Conservation (phyloP, 1,140 invertebrate genomes). For the Meloidogyne floridensis region DNA sequence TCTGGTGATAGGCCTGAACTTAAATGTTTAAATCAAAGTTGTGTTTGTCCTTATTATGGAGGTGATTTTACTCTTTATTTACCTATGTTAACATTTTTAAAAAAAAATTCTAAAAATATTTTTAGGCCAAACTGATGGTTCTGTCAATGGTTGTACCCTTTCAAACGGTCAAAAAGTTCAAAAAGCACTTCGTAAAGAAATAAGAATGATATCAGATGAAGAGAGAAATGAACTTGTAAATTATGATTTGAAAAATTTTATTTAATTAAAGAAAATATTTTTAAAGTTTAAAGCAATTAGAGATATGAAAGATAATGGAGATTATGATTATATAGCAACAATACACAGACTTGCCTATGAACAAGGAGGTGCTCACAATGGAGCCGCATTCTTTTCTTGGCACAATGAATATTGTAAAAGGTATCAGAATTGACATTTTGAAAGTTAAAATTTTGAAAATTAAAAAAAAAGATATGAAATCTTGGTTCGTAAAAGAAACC, state of each 20-base stretch:
- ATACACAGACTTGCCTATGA: conserved; percentile 60
- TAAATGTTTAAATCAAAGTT: no score
- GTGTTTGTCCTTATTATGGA: no score
- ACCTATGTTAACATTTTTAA: not conserved
- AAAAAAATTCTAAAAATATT: not conserved
- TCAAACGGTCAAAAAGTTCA: conserved; percentile 17
- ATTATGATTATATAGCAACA: conserved; percentile 57
- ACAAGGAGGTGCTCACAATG: conserved; percentile 45
- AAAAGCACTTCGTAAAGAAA: conserved; percentile 50
- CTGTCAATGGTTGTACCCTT: not conserved
- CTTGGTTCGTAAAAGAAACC: no score
- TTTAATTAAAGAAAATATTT: conserved; percentile 1
- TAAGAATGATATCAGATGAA: conserved; percentile 42
- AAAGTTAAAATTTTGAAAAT: no score
- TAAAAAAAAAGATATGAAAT: no score
- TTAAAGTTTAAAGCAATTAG: conserved; percentile 54
- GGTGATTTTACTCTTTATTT: no score
- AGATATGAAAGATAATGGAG: conserved; percentile 64
- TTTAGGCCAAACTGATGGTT: not conserved
- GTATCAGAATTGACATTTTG: no score
- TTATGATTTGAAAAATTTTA: not conserved
- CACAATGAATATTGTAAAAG: conserved; percentile 49
- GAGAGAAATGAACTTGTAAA: conserved; percentile 31
- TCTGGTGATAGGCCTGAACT: no score
- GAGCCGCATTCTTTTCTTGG: conserved; percentile 52